Conservation (phyloP, 2,113 vertebrate genomes). For the Chloropsis cyanopogon region DNA sequence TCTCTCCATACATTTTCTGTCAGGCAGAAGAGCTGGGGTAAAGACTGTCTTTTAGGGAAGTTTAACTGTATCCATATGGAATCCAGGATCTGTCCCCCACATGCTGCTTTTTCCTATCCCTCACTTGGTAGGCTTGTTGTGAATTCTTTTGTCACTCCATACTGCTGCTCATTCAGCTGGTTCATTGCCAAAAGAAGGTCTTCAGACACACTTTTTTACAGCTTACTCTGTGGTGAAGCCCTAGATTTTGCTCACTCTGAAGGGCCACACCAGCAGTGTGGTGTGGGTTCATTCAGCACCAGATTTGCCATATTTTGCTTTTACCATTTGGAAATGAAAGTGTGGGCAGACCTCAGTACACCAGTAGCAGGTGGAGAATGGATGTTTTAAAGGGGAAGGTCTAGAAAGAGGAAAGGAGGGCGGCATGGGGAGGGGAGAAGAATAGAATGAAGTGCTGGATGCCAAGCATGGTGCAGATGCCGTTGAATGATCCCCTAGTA, state of each 20-base stretch:
- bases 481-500: neutral
- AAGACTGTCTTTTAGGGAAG: neutral
- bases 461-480: neutral
- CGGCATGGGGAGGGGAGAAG: neutral
- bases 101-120: neutral
- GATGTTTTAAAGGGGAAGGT: neutral
- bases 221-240: neutral
- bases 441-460: neutral
- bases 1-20: neutral
- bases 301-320: neutral
- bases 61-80: neutral
- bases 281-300: neutral
- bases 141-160: neutral
- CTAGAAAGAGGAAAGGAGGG: neutral
- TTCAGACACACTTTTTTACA: neutral
- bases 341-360: neutral
- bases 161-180: neutral
- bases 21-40: neutral
- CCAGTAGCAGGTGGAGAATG: neutral
- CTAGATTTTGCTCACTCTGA: neutral
- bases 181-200: neutral
- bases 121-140: neutral
- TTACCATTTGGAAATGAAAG: neutral
- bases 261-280: neutral
- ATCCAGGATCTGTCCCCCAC: neutral